phyloP scores from a whole-genome alignment of 2,113 vertebrate genomes.

The Myiopsitta monachus region DNA sequence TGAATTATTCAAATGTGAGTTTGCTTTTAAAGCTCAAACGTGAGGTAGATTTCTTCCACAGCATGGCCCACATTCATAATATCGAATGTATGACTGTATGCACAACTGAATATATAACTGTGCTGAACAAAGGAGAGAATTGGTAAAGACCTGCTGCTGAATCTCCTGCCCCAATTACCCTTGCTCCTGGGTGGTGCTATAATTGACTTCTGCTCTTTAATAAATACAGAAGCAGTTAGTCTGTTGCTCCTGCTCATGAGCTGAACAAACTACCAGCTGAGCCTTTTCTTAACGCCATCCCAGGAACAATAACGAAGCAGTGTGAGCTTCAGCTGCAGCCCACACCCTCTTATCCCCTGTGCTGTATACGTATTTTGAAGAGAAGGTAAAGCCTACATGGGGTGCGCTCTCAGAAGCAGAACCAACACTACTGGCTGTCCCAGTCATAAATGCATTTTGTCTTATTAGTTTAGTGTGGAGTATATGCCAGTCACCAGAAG shows the following conservation, averaged over 20 bases:
- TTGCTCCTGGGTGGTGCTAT: background rate
- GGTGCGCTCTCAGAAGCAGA: background rate
- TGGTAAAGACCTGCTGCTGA: background rate
- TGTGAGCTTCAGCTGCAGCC: background rate
- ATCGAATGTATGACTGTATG: background rate
- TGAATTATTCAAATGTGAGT: conserved; percentile 1
- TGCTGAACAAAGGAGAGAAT: background rate
- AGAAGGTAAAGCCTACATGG: background rate
- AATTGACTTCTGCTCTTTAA: conserved; percentile 26
- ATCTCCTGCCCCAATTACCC: background rate
- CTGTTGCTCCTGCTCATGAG: background rate
- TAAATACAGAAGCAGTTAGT: background rate
- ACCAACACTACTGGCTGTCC: background rate
- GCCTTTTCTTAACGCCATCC: background rate
- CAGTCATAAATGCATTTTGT: background rate
- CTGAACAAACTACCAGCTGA: background rate
- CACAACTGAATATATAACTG: background rate
- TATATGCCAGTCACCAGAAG: background rate
- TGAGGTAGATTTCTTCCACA: background rate
- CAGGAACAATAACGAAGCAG: background rate
- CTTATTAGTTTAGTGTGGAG: background rate
- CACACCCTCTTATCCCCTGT: background rate
- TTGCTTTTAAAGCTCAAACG: conserved; percentile 3
- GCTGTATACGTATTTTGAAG: background rate
- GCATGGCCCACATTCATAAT: background rate